Evolutionary conservation across 2,888 invertebrate genomes (phyloP).

Genomic region (Lycophotia porphyrea): DNA sequence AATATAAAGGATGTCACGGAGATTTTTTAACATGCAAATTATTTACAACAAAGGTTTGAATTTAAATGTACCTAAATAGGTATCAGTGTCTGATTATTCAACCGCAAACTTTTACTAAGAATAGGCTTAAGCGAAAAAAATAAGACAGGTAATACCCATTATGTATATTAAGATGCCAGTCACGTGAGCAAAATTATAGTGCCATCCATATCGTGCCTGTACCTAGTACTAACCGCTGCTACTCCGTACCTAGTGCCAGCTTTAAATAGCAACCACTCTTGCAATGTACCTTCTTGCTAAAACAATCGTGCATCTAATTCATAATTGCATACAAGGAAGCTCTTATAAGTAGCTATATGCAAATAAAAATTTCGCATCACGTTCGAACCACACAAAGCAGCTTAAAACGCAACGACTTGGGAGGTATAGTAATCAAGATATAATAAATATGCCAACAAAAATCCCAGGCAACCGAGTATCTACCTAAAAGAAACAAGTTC

Average conservation of each 20-base stretch:
- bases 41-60: conserved; percentile 1
- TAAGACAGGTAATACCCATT: neutral
- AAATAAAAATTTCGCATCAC: conserved; percentile 55
- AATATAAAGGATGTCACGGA: neutral
- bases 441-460: conserved; percentile 18
- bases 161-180: conserved; percentile 4
- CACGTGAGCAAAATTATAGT: conserved; percentile 24
- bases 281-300: conserved; percentile 13
- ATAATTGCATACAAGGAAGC: conserved; percentile 26
- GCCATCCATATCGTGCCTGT: neutral
- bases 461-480: conserved; percentile 37
- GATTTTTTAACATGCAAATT: neutral
- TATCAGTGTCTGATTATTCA: neutral
- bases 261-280: conserved; percentile 31
- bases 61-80: neutral
- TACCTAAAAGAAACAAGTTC: conserved; percentile 55
- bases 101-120: neutral
- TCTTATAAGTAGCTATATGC: conserved; percentile 10
- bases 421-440: conserved; percentile 46
- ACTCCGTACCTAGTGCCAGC: neutral
- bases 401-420: conserved; percentile 48
- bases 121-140: neutral
- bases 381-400: conserved; percentile 33
- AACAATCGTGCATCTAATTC: conserved; percentile 46
- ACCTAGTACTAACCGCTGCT: neutral